Percentiles rank a stretch among this genome's conserved stretches.
These are phyloP conservation scores for Psettodes erumei DNA, from an alignment of 2,113 vertebrate species.

Conservation along the genomic window DNA sequence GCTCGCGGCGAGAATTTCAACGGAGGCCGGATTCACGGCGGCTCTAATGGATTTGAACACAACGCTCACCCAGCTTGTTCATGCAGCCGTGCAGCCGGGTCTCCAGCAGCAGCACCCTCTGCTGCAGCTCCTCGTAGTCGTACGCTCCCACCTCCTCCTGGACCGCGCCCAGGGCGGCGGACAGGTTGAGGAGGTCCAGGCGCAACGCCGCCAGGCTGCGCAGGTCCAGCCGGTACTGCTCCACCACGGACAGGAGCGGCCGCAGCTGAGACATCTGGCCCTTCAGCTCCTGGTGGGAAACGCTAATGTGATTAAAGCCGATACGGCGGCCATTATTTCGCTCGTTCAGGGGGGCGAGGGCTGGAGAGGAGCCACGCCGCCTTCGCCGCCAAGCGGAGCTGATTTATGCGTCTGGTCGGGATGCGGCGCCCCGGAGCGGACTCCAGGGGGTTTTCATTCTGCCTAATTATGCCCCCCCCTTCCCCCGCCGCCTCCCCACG, in stretches of 20 bases:
- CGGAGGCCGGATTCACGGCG: neutral
- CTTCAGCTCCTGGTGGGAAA: slow-evolving; percentile 90
- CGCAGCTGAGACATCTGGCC: slow-evolving; percentile 94
- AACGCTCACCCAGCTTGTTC: slow-evolving; percentile 95
- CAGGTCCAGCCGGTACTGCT: slow-evolving; percentile 92
- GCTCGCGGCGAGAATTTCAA: slow-evolving; percentile 1
- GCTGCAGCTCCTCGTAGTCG: slow-evolving; percentile 93
- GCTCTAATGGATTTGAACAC: slow-evolving; percentile 18
- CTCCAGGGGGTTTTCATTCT: slow-evolving; percentile 13
- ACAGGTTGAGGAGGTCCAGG: slow-evolving; percentile 90
- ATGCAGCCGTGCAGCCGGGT: slow-evolving; percentile 93
- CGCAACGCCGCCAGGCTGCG: slow-evolving; percentile 89
- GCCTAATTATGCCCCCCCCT: slow-evolving; percentile 16
- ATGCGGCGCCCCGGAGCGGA: neutral
- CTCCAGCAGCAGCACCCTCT: slow-evolving; percentile 89
- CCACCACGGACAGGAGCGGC: slow-evolving; percentile 90
- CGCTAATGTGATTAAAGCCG: too few relatives aligned
- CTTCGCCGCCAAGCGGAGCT: slow-evolving; percentile 9
- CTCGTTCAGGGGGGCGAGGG: neutral
- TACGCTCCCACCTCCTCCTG: slow-evolving; percentile 94
- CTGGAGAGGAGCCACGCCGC: neutral
- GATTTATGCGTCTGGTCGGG: slow-evolving; percentile 11
- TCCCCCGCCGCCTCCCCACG: slow-evolving; percentile 9
- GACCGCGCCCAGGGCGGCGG: slow-evolving; percentile 87
- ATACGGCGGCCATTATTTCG: slow-evolving; percentile 8